Evolutionary conservation across 30 jellyfish, hydroid and myxozoan genomes (phyloP), one percentile per base, ranked within the genome.

Genomic region (Aurelia aurita complex sp. Pacific): DNA sequence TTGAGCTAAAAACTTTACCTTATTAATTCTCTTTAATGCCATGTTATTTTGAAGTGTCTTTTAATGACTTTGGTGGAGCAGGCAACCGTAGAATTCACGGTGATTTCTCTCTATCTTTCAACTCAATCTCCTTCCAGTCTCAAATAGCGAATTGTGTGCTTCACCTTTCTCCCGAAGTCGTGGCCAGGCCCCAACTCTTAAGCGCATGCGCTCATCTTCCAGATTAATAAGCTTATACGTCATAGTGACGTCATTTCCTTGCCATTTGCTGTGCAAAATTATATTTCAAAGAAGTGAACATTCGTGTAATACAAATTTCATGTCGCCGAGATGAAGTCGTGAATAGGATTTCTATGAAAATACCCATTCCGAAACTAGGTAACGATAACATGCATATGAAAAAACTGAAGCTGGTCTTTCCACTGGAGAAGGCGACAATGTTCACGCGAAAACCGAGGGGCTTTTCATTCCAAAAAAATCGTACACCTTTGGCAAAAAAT

Each of bases 181-280:
- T 81, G 83, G 90, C 90, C 90, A 73, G 83, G 90, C 90, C 90
- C 90, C 90, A 69, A 46, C 57, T 16, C 57, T 29, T 7, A 43
- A 69, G 51, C 90, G 90, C 90, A 81, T 81, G 90, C 90, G 90
- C 43, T 32, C 62, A 19, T 13, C 66, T 66, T 43, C 54, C 43
- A 71, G 52, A 81, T 81, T 82, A 81, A 81, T 69, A 68, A 42
- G 59, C 34, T 68, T 16, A 63, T 67, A 50, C 83, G 83, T 69
- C 77, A 81, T 81, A 15, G 23, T 81, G 90, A 81, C 82, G 90
- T 81, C 90, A 69, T 81, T 69, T 81, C 90, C 88, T 78, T 36
- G 50, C 38, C 53, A 5, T 74, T 10, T 32, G 2, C 2, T 1
- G 5, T 51, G 2, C 0, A 6, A 46, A 46, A 51, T 50, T 50